Percentiles rank a stretch among this genome's conserved stretches.
phyloP scores from a whole-genome alignment of 2,797 vertebrate species.

The Buceros bicornis region DNA sequence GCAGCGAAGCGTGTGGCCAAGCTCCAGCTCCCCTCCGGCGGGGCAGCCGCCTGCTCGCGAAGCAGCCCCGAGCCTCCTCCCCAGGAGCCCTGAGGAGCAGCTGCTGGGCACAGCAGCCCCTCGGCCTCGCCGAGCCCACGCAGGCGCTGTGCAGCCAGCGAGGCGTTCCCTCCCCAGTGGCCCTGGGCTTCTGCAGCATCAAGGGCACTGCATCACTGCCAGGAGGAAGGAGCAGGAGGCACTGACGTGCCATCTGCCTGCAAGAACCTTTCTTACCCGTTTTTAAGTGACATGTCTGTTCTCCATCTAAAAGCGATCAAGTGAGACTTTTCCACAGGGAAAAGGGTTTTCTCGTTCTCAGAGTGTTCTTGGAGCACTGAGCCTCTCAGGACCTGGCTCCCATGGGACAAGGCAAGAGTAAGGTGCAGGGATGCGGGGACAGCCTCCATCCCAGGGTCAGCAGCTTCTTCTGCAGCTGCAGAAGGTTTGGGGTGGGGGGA shows the following conservation, averaged over 20 bases:
- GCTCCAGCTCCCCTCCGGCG: neutral
- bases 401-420: fast-evolving
- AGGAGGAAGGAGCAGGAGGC: neutral
- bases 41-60: fast-evolving
- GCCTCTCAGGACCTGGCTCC: neutral
- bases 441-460: neutral
- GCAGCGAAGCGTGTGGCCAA: neutral
- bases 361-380: neutral
- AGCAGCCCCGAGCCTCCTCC: neutral
- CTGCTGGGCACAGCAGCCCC: neutral
- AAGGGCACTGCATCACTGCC: neutral
- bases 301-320: neutral
- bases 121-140: neutral
- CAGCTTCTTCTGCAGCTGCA: neutral
- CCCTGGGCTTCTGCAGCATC: neutral
- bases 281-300: neutral
- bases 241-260: fast-evolving
- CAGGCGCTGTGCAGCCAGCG: fast-evolving
- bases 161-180: fast-evolving
- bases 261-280: neutral
- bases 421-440: neutral
- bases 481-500: neutral
- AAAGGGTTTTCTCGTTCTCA: neutral
- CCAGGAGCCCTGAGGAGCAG: fast-evolving
- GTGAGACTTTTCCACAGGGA: neutral